Evolutionary conservation across 2,888 invertebrate genomes (phyloP), one percentile per base, ranked within the genome.

Genomic region (Oligia fasciuncula): DNA sequence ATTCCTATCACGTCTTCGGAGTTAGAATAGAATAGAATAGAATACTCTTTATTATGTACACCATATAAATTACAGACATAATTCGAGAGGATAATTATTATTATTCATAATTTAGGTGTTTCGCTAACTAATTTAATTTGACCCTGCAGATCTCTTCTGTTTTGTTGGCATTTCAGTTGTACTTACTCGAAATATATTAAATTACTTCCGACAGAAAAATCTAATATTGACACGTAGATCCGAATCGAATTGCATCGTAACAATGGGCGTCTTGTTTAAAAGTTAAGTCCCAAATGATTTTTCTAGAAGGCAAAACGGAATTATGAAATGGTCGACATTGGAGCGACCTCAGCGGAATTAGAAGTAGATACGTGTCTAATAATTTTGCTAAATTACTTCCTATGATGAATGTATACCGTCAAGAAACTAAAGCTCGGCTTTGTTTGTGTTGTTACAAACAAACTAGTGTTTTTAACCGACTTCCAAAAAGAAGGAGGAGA

Each of bases 311-410:
- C 86, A 85, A 91, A 89, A 88, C 88, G 84, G 91, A 91, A 91
- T 91, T 91, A 91, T 91, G 89, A 91, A 91, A 91, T 89, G 89
- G 91, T 85, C 92, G 95, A 91, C 95, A 95, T 95, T 94, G 94
- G 90, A 65, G 89, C 93, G 96, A 94, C 96, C 95, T 96, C 92
- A 93, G 87, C 82, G 90, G 91, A 90, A 93, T 93, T 92, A 92
- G 92, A 90, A 90, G 90, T 89, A 86, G 88, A 90, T 95, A 96
- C 96, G 96, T 96, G 96, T 89, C 91, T 93, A 94, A 95, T 95
- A 94, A 93, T 89, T 88, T 91, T 89, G 87, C 89, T 91, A 95
- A 96, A 96, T 96, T 94, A 95, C 96, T 96, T 96, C 96, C 96
- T 95, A 92, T 87, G 93, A 92, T 91, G 90, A 93, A 93, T 86